Conservation (phyloP, 2,888 invertebrate genomes). For the Drosophila quinaria region DNA sequence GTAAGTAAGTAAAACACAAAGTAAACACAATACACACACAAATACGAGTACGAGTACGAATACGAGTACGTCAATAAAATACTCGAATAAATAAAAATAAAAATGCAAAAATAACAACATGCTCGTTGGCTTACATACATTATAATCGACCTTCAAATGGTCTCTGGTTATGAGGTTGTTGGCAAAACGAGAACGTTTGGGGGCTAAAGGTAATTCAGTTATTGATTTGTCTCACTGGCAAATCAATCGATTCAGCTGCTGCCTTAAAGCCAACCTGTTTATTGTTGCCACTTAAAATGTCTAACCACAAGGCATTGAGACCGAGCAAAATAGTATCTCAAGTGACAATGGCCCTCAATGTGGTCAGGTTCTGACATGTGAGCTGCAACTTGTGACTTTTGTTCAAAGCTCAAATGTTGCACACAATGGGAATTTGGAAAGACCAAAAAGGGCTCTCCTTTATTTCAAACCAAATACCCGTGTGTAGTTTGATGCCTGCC, state of each 20-base stretch:
- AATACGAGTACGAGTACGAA: too few relatives aligned
- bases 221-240: constrained; percentile 63
- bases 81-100: constrained; percentile 42
- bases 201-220: constrained; percentile 25
- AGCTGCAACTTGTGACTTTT: constrained; percentile 45
- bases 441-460: constrained; percentile 17
- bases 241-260: constrained; percentile 47
- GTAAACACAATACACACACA: constrained; percentile 34
- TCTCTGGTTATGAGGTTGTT: constrained; percentile 18
- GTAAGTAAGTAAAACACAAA: constrained; percentile 42
- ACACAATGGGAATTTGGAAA: constrained; percentile 37
- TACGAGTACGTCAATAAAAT: constrained; percentile 50
- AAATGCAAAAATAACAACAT: constrained; percentile 53
- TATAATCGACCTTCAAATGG: constrained; percentile 71
- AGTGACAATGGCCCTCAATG: constrained; percentile 26
- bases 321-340: constrained; percentile 26
- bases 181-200: constrained; percentile 13
- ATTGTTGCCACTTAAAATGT: constrained; percentile 37
- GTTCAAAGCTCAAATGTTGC: constrained; percentile 45
- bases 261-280: constrained; percentile 50
- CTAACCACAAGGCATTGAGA: constrained; percentile 16
- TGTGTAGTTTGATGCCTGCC: constrained; percentile 73
- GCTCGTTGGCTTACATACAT: constrained; percentile 58
- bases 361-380: constrained; percentile 36
- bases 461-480: constrained; percentile 15